Conservation (phyloP, 2,888 invertebrate genomes). For the Amphipyra berbera region DNA sequence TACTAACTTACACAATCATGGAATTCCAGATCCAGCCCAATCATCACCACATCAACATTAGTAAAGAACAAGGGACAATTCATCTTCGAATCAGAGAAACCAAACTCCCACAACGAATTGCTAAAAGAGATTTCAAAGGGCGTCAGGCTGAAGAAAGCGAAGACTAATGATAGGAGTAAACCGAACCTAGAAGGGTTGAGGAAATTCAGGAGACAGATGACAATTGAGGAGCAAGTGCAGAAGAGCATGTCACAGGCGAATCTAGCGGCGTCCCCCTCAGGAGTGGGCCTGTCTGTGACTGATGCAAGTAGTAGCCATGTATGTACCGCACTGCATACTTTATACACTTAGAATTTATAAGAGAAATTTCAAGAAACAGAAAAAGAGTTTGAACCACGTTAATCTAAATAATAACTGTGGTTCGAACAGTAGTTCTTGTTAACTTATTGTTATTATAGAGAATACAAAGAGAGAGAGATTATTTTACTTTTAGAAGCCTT, state of each 20-base stretch:
- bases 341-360: background rate
- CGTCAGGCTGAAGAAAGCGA: slow-evolving; percentile 93
- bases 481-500: too few species aligned
- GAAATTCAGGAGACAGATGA: slow-evolving; percentile 96
- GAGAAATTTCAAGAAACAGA: too few species aligned
- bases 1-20: background rate
- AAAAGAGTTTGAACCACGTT: too few species aligned
- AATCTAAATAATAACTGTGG: too few species aligned
- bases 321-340: slow-evolving; percentile 34
- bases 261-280: slow-evolving; percentile 88
- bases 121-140: slow-evolving; percentile 95
- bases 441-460: too few species aligned
- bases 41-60: slow-evolving; percentile 89
- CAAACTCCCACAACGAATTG: slow-evolving; percentile 94
- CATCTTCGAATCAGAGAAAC: slow-evolving; percentile 96
- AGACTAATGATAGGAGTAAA: slow-evolving; percentile 96
- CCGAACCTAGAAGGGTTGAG: slow-evolving; percentile 95
- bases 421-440: too few species aligned
- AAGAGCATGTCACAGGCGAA: slow-evolving; percentile 93
- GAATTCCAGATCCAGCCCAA: slow-evolving; percentile 89
- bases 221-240: slow-evolving; percentile 96
- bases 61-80: slow-evolving; percentile 94
- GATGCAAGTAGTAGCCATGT: slow-evolving; percentile 69
- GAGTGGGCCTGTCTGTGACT: slow-evolving; percentile 69
- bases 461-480: too few species aligned